These are phyloP conservation scores for Agrilus planipennis DNA, from an alignment of 1,140 invertebrate species.

Conservation along the genomic window DNA sequence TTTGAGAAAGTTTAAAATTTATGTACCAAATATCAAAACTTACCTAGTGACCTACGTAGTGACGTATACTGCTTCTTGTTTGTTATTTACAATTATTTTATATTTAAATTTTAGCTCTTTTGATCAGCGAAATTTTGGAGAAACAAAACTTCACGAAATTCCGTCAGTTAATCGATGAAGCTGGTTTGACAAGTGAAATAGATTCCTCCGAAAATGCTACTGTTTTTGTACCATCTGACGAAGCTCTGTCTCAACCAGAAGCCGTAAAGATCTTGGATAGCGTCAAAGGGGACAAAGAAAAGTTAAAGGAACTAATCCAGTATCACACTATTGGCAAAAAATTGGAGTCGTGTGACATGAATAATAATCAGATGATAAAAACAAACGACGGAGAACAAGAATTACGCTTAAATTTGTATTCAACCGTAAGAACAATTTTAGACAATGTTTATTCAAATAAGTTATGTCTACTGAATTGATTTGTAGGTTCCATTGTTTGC, in stretches of 20 bases:
- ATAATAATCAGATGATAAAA: slow-evolving; percentile 37
- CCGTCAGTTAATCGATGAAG: slow-evolving; percentile 37
- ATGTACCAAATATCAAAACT: neutral
- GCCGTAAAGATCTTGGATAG: slow-evolving; percentile 32
- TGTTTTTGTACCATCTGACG: slow-evolving; percentile 49
- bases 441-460: neutral
- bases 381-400: slow-evolving; percentile 34
- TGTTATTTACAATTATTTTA: slow-evolving; percentile 1
- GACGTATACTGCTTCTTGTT: neutral
- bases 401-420: slow-evolving; percentile 45
- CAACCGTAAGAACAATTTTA: slow-evolving; percentile 32
- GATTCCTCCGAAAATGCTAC: slow-evolving; percentile 46
- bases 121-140: slow-evolving; percentile 34
- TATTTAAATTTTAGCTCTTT: slow-evolving; percentile 26
- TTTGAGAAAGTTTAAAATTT: too few species aligned
- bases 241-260: slow-evolving; percentile 40
- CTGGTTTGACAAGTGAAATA: slow-evolving; percentile 42
- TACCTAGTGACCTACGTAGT: neutral
- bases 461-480: slow-evolving; percentile 5
- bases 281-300: slow-evolving; percentile 33
- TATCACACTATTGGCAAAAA: slow-evolving; percentile 44
- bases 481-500: slow-evolving; percentile 38
- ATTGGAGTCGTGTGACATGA: slow-evolving; percentile 38
- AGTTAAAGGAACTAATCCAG: slow-evolving; percentile 40
- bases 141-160: slow-evolving; percentile 40